phyloP scores from a whole-genome alignment of 2,797 vertebrate species.

The Falco concolor region DNA sequence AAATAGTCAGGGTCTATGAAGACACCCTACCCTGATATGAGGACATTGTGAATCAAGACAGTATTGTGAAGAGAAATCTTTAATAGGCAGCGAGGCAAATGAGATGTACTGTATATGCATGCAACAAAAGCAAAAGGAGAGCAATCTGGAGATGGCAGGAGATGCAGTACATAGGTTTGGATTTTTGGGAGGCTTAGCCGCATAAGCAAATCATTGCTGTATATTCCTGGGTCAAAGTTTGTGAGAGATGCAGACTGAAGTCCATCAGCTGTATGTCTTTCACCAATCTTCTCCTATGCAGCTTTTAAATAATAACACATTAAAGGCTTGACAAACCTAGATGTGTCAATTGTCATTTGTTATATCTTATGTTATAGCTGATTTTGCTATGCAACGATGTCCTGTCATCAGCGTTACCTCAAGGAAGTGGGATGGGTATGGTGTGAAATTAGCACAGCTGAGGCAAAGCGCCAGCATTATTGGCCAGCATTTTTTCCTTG shows the following conservation, averaged over 20 bases:
- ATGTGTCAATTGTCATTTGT: neutral
- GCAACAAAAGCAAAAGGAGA: neutral
- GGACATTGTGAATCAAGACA: neutral
- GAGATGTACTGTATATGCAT: neutral
- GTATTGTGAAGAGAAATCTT: neutral
- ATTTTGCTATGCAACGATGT: accelerated
- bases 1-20: neutral
- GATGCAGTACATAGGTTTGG: neutral
- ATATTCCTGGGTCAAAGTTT: neutral
- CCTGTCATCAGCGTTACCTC: neutral
- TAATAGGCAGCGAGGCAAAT: neutral
- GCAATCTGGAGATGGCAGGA: neutral
- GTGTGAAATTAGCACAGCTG: neutral
- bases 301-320: neutral
- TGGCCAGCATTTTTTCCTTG: neutral
- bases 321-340: neutral
- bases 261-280: neutral
- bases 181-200: neutral
- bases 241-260: neutral
- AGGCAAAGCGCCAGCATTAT: neutral
- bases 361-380: neutral
- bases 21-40: neutral
- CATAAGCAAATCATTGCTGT: neutral
- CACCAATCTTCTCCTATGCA: accelerated
- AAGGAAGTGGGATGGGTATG: neutral